A percentile compares a stretch with the other conserved stretches of the same genome.
These are phyloP conservation scores for Sminthurides aquaticus DNA, from an alignment of 2,888 invertebrate species.

Conservation along the genomic window DNA sequence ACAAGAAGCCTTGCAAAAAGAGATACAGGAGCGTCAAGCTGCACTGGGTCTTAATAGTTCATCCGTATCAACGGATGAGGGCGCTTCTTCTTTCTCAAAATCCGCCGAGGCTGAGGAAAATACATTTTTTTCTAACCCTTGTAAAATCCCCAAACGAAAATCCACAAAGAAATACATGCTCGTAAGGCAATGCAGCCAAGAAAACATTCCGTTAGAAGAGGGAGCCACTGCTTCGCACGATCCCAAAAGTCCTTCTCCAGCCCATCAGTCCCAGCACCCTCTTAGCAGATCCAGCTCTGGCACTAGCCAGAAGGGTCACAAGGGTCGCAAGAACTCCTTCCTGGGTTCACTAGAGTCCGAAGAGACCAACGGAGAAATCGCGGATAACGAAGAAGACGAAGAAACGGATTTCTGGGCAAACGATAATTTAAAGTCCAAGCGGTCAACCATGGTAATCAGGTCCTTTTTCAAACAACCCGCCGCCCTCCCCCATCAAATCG, in stretches of 20 bases:
- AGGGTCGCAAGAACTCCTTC: not conserved
- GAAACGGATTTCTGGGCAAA: slow-evolving; percentile 15
- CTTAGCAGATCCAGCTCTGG: slow-evolving; percentile 6
- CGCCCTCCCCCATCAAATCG: not conserved
- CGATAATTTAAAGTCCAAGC: slow-evolving; percentile 9
- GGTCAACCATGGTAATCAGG: slow-evolving; percentile 14
- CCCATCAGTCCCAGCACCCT: not conserved
- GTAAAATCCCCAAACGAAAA: slow-evolving; percentile 15
- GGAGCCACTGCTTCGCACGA: not conserved
- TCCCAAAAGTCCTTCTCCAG: not conserved
- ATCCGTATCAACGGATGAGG: not conserved
- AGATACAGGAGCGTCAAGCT: slow-evolving; percentile 29
- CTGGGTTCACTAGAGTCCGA: not conserved
- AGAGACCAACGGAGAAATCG: not conserved
- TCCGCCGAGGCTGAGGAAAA: slow-evolving; percentile 16
- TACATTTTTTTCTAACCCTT: slow-evolving; percentile 9
- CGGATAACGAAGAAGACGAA: slow-evolving; percentile 7
- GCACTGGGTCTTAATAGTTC: not conserved
- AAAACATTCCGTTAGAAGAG: not conserved
- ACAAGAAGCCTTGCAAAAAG: slow-evolving; percentile 29
- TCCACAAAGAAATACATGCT: slow-evolving; percentile 16
- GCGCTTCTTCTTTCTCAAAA: not conserved
- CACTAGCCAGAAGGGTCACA: not conserved
- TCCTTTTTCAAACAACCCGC: slow-evolving; percentile 10
- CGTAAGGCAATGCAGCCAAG: slow-evolving; percentile 6